Percentiles rank a stretch among this genome's conserved stretches.
Evolutionary conservation across 2,888 invertebrate genomes (phyloP).

Genomic region (Orthosia gracilis): DNA sequence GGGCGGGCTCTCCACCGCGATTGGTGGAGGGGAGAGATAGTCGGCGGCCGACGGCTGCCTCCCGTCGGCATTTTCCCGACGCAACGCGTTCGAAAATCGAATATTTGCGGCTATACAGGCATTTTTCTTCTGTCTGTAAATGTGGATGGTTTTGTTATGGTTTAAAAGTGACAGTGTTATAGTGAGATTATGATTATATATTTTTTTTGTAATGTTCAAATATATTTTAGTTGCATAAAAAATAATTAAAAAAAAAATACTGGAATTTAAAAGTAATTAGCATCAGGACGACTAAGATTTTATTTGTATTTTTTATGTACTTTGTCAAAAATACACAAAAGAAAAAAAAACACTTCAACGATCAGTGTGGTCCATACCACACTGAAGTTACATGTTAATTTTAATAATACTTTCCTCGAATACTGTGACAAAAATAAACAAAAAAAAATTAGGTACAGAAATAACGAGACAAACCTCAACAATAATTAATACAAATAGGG

Average conservation of each 20-base stretch:
- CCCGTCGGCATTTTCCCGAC: conserved; percentile 90
- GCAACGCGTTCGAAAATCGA: conserved; percentile 83
- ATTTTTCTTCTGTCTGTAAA: conserved; percentile 34
- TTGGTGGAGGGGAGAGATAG: conserved; percentile 87
- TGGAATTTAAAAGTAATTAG: background rate
- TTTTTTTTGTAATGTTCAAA: background rate
- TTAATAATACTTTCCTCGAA: background rate
- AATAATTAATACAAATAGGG: background rate
- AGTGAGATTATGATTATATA: background rate
- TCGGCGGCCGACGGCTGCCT: conserved; percentile 83
- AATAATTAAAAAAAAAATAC: too few relatives aligned
- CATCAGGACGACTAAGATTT: too few relatives aligned
- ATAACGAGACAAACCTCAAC: background rate
- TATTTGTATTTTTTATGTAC: too few relatives aligned
- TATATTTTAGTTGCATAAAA: too few relatives aligned
- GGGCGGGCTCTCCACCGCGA: conserved; percentile 86
- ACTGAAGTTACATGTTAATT: background rate
- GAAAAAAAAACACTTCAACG: too few relatives aligned
- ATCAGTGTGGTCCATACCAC: background rate
- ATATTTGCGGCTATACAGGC: conserved; percentile 71
- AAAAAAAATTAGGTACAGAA: background rate
- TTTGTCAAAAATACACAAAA: too few relatives aligned
- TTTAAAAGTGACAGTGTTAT: conserved; percentile 27
- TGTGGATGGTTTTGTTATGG: background rate
- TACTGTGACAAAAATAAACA: background rate